phyloP scores from a whole-genome alignment of 1,140 invertebrate genomes.

The Trichonephila inaurata region DNA sequence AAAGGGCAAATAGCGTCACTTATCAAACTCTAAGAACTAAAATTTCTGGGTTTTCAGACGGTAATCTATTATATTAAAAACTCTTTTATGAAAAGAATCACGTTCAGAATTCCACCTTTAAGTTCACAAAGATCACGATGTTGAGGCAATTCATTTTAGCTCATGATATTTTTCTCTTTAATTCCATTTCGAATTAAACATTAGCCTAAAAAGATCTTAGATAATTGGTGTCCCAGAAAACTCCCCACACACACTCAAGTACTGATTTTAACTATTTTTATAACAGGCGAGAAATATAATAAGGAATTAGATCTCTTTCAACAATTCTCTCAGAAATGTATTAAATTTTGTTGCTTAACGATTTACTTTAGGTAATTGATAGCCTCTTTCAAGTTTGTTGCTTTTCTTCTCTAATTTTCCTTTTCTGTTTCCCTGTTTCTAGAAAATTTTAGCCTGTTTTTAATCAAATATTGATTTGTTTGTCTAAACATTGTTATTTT shows the following conservation, averaged over 20 bases:
- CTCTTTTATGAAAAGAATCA: neutral
- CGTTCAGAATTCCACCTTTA: constrained; percentile 2
- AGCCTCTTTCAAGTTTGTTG: no score
- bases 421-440: no score
- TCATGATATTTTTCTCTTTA: neutral
- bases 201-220: constrained; percentile 13
- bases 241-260: neutral
- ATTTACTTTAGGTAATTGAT: neutral
- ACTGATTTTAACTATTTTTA: constrained; percentile 1
- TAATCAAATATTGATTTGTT: no score
- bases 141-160: neutral
- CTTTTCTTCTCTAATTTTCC: no score
- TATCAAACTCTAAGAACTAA: no score
- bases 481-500: no score
- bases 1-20: no score
- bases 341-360: neutral
- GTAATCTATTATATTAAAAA: neutral
- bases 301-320: neutral
- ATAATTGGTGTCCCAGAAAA: constrained; percentile 29
- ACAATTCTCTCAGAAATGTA: neutral
- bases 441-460: no score
- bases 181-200: neutral
- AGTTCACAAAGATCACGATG: neutral
- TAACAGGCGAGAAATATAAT: neutral
- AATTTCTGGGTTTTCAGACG: no score